Evolutionary conservation across 1,140 invertebrate species (phyloP).

Genomic region (Polypedilum pembai): DNA sequence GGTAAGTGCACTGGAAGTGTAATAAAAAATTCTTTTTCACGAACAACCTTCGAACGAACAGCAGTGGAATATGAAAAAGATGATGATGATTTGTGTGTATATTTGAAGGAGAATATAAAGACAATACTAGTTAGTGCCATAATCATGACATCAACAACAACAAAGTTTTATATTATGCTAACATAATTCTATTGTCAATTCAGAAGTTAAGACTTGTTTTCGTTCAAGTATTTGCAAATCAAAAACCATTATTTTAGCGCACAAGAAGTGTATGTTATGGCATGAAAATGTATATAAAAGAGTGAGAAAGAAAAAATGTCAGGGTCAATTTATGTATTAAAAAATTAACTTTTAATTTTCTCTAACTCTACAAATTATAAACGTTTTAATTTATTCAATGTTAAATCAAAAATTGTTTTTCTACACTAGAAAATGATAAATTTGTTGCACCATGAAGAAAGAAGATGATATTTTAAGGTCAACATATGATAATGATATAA

Average conservation of each 20-base stretch:
- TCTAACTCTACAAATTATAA: too few species aligned
- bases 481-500: background rate
- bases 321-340: background rate
- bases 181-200: background rate
- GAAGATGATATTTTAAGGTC: background rate
- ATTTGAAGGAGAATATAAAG: background rate
- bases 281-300: background rate
- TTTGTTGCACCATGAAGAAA: background rate
- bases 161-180: background rate
- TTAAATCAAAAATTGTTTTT: too few species aligned
- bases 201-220: background rate
- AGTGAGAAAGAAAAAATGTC: slow-evolving; percentile 20
- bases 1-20: background rate
- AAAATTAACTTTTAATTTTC: too few species aligned
- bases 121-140: background rate
- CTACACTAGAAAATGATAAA: too few species aligned
- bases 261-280: background rate
- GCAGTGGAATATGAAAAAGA: background rate
- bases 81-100: background rate
- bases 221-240: background rate
- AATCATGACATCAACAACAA: background rate
- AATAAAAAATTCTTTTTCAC: background rate
- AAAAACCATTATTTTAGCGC: background rate
- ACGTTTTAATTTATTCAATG: too few species aligned
- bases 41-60: background rate